phyloP scores from a whole-genome alignment of 2,888 invertebrate genomes.

The Lycocerus yunnanus region DNA sequence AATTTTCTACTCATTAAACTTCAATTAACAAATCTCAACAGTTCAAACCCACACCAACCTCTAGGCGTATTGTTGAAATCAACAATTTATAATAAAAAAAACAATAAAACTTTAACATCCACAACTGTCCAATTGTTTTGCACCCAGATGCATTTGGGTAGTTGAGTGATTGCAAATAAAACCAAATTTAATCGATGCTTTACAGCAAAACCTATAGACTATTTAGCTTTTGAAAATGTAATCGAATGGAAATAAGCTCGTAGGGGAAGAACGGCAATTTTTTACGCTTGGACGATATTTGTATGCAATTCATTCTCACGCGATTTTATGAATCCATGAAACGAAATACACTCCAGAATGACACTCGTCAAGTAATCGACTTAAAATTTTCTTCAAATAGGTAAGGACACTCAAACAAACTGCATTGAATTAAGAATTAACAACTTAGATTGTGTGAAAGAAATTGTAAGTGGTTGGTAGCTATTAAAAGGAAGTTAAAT shows the following conservation, averaged over 20 bases:
- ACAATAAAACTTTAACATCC: slow-evolving; percentile 8
- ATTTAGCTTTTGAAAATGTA: slow-evolving; percentile 18
- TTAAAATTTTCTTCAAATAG: not conserved
- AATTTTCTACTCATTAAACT: not conserved
- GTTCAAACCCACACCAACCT: slow-evolving; percentile 38
- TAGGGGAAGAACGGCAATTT: slow-evolving; percentile 25
- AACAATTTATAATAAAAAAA: slow-evolving; percentile 34
- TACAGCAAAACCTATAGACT: slow-evolving; percentile 18
- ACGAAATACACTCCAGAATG: not conserved
- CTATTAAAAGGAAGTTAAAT: not conserved
- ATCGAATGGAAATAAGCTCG: slow-evolving; percentile 25
- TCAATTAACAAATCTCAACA: not conserved
- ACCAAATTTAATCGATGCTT: slow-evolving; percentile 22
- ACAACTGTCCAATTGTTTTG: slow-evolving; percentile 7
- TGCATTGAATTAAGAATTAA: not conserved
- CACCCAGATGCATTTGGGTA: slow-evolving; percentile 25
- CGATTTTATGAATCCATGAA: slow-evolving; percentile 11
- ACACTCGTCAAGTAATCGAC: slow-evolving; percentile 11
- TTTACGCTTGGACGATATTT: slow-evolving; percentile 17
- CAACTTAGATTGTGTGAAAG: not conserved
- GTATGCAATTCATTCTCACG: slow-evolving; percentile 24
- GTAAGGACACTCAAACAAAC: not conserved
- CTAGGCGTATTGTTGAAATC: slow-evolving; percentile 51
- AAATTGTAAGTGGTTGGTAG: not conserved
- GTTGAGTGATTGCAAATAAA: slow-evolving; percentile 25